These are phyloP conservation scores for Nasonia vitripennis DNA, from an alignment of 1,140 invertebrate species.

Conservation along the genomic window DNA sequence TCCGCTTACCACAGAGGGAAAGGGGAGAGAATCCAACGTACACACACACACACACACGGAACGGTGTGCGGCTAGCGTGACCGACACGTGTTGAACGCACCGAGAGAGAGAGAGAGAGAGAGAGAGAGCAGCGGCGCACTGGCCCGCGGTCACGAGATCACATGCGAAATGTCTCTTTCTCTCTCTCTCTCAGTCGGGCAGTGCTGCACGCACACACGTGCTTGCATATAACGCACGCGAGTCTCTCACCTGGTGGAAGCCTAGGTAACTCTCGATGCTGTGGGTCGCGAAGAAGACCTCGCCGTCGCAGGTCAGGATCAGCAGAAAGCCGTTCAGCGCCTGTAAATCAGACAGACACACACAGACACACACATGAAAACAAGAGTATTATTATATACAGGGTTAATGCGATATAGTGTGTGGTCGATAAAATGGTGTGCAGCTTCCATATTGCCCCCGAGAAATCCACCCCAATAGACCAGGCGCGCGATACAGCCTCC, in stretches of 20 bases:
- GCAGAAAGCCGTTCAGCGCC: conserved; percentile 98
- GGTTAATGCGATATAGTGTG: too few species aligned
- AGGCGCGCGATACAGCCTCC: too few species aligned
- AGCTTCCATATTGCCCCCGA: not conserved
- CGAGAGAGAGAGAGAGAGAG: not conserved
- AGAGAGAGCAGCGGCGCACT: not conserved
- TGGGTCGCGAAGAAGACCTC: conserved; percentile 99
- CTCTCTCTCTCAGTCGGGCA: not conserved
- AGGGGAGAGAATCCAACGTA: conserved; percentile 7
- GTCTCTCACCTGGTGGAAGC: conserved; percentile 96
- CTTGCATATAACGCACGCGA: conserved; percentile 21
- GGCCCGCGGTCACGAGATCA: conserved; percentile 60
- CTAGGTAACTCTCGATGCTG: conserved; percentile 99
- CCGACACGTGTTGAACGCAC: conserved; percentile 67
- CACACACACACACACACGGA: not conserved
- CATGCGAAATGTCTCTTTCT: not conserved
- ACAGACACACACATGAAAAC: too few species aligned
- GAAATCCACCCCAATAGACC: not conserved
- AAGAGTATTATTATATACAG: not conserved
- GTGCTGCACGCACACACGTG: not conserved
- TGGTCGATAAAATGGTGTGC: not conserved
- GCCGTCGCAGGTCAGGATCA: conserved; percentile 98
- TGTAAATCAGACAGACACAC: too few species aligned
- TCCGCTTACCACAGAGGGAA: not conserved
- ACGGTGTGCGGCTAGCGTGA: conserved; percentile 65